Evolutionary conservation across 2,888 invertebrate species (phyloP).

Genomic region (Sycophila texana): DNA sequence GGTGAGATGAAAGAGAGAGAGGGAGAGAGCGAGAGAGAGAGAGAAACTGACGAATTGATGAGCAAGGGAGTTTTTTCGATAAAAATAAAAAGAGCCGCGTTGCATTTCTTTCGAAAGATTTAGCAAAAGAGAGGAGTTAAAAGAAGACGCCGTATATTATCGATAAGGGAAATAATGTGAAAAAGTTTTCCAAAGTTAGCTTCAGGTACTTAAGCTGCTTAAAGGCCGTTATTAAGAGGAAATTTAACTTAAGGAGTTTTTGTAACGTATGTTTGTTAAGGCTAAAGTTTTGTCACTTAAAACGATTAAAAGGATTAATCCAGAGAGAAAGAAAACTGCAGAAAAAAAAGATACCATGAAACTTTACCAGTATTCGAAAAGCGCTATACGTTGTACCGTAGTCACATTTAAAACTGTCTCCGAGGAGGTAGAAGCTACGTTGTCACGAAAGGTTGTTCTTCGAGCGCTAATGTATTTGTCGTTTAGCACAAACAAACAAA

Average conservation of each 20-base stretch:
- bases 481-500: slow-evolving; percentile 68
- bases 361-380: slow-evolving; percentile 72
- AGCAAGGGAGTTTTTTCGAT: too few species aligned
- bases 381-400: slow-evolving; percentile 67
- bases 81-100: slow-evolving; percentile 37
- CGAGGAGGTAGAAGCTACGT: slow-evolving; percentile 48
- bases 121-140: not conserved
- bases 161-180: slow-evolving; percentile 59
- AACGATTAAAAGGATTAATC: slow-evolving; percentile 52
- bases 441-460: slow-evolving; percentile 56
- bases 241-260: slow-evolving; percentile 70
- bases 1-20: slow-evolving; percentile 49
- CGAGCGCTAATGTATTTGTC: slow-evolving; percentile 65
- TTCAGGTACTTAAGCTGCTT: slow-evolving; percentile 74
- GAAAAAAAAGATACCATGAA: slow-evolving; percentile 49
- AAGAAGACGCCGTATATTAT: slow-evolving; percentile 54
- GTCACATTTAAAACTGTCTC: slow-evolving; percentile 54
- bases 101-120: slow-evolving; percentile 49
- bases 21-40: slow-evolving; percentile 1
- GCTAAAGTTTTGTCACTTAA: slow-evolving; percentile 66
- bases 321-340: slow-evolving; percentile 40
- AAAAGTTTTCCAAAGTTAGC: slow-evolving; percentile 71
- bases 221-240: slow-evolving; percentile 66
- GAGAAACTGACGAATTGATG: not conserved
- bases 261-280: slow-evolving; percentile 74